Base-by-base conservation (phyloP, 2,797 vertebrate genomes). In the Crenuchus spilurus region DNA sequence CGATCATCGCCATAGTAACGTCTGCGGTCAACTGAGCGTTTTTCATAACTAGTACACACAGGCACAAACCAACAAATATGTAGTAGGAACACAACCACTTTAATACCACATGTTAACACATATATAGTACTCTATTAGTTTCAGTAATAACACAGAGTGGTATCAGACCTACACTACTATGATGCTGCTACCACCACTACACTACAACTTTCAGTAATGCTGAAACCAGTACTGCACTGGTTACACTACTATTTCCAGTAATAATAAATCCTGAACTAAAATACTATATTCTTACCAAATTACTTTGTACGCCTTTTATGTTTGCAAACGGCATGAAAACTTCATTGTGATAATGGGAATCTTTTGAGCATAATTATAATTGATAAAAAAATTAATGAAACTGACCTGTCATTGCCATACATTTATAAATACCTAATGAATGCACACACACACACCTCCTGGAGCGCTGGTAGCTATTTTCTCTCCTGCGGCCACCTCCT, bases 11-110 rank as follows among this genome's bases (percentile, higher is more conserved):
- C 39, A 44, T 63, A 63, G 39, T 63, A 63, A 63, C 16, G 37
- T 18, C 60, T 63, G 3, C 22, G 41, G 60, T 42, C 60, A 44
- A 14, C 5, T n/a, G 24, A 44, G 0, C 39, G 22, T 6, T 24
- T 41, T 42, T 62, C 35, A 62, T 62, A 62, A 41, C 60, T 62
- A 62, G 18, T 74, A 1, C 13, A 39, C 7, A 39, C 18, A 16
- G 3, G 37, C 33, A 24, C 10, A 37, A 35, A 35, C 3, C 3
- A 8, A 35, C 33, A 35, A 8, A 8, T 4, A 35, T 35, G 8
- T 35, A 8, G 33, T 35, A 35, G 3, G 8, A 35, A 8, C 8
- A 35, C 33, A 35, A 8, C 33, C 33, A 35, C 33, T 35, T 8
- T 35, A 35, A 35, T 35, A 20, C 46, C n/a, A n/a, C n/a, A n/a